A percentile compares a stretch with the other conserved stretches of the same genome.
Conservation (phyloP, 2,888 invertebrate genomes). For the Ormyrus labotus region DNA sequence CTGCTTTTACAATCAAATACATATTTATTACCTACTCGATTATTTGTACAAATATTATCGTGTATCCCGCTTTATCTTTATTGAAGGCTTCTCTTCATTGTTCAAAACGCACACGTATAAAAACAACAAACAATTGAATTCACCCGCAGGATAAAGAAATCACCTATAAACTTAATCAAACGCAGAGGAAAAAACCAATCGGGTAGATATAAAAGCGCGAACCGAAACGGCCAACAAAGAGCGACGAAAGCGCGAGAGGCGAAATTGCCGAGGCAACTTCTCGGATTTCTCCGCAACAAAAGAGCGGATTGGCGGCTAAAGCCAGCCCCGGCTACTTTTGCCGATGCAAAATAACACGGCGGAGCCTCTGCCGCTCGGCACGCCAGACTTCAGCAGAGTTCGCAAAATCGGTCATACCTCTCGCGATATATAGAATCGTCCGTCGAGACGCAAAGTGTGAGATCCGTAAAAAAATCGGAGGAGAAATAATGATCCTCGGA, state of each 20-base stretch:
- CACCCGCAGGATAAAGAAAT: too few species aligned
- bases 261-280: slow-evolving; percentile 26
- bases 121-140: too few species aligned
- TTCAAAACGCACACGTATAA: too few species aligned
- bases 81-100: too few species aligned
- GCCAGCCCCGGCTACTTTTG: neutral
- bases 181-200: too few species aligned
- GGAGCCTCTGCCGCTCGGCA: neutral
- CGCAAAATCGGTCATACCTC: slow-evolving; percentile 14
- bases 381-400: neutral
- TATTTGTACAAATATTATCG: too few species aligned
- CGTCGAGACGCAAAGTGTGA: neutral
- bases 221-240: neutral
- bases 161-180: too few species aligned
- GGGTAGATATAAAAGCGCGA: neutral
- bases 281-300: slow-evolving; percentile 32
- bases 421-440: slow-evolving; percentile 39
- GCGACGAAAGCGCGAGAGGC: neutral
- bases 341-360: neutral
- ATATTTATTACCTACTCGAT: too few species aligned
- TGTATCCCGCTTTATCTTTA: too few species aligned
- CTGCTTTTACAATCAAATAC: too few species aligned
- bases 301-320: slow-evolving; percentile 41
- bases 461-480: neutral
- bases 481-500: neutral